These are phyloP conservation scores for Clepsis dumicolana DNA, from an alignment of 2,888 invertebrate genomes.

Conservation along the genomic window DNA sequence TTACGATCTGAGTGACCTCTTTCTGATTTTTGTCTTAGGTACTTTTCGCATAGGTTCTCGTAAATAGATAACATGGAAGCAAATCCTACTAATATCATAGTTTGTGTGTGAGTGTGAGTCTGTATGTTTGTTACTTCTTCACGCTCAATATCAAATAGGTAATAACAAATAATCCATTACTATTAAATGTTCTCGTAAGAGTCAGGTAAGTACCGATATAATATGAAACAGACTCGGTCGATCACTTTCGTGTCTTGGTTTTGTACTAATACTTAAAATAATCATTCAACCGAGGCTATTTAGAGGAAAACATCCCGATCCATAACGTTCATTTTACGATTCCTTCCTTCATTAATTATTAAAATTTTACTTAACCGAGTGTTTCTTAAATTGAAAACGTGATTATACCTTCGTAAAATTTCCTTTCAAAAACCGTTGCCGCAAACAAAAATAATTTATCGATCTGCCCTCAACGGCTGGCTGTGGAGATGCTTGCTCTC, in stretches of 20 bases:
- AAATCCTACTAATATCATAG: too few species aligned
- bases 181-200: too few species aligned
- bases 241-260: not conserved
- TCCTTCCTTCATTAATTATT: not conserved
- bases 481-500: constrained; percentile 2
- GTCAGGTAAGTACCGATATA: too few species aligned
- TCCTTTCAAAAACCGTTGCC: constrained; percentile 1
- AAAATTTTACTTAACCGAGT: not conserved
- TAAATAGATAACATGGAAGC: too few species aligned
- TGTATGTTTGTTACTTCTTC: too few species aligned
- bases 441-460: constrained; percentile 23
- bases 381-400: constrained; percentile 15
- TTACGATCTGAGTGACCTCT: constrained; percentile 2
- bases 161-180: too few species aligned
- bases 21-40: not conserved
- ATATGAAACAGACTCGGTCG: too few species aligned
- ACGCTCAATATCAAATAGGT: too few species aligned
- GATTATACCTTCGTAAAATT: constrained; percentile 8
- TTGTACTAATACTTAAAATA: not conserved
- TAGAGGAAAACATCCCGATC: not conserved
- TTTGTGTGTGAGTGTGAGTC: too few species aligned
- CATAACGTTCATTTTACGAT: not conserved
- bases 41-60: too few species aligned
- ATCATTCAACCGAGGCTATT: not conserved
- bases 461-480: constrained; percentile 4